Conservation (phyloP, 2,113 vertebrate genomes). For the Bubo scandiacus region DNA sequence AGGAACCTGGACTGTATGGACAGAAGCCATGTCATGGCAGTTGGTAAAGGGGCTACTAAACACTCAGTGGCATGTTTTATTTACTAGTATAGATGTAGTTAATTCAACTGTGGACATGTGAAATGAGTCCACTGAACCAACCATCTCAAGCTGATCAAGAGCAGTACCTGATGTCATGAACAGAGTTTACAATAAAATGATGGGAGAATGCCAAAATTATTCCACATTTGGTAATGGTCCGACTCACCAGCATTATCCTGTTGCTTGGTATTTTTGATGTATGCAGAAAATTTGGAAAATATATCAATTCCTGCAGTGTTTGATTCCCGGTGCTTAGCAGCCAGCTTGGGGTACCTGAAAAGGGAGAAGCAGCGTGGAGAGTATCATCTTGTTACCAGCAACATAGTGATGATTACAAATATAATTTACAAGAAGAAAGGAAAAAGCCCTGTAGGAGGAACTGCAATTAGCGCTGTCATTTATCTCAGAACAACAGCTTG, state of each 20-base stretch:
- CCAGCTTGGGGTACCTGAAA: conserved; percentile 90
- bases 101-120: background rate
- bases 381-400: background rate
- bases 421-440: background rate
- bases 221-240: background rate
- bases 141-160: background rate
- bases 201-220: background rate
- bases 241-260: conserved; percentile 84
- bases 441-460: background rate
- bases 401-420: background rate
- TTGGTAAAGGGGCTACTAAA: background rate
- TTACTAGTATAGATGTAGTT: background rate
- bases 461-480: background rate
- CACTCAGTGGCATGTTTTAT: background rate
- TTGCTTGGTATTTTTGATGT: conserved; percentile 90
- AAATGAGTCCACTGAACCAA: background rate
- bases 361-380: background rate
- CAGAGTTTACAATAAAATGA: background rate
- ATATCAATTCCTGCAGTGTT: conserved; percentile 93
- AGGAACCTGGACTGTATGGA: background rate
- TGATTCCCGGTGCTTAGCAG: conserved; percentile 86
- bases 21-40: background rate
- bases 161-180: background rate
- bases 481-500: background rate
- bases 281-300: conserved; percentile 94